Base-by-base conservation (phyloP, 2,113 vertebrate genomes). In the Chiloscyllium plagiosum region DNA sequence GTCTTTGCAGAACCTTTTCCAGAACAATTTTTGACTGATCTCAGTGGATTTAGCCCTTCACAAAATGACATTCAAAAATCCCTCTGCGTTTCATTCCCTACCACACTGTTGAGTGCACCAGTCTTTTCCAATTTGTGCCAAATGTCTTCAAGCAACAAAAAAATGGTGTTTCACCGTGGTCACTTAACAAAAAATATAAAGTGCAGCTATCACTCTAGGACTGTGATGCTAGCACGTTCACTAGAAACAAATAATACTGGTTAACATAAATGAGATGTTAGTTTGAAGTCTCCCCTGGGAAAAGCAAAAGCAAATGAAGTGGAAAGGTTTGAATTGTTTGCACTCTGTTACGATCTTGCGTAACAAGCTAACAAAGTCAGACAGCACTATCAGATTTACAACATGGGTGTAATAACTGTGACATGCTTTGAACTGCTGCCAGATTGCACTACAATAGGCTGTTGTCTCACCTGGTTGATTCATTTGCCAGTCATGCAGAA, bases 391-490 rank as follows among this genome's bases (percentile, higher is more conserved):
- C 94, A 72, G 94, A 95, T 95, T 95, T 95, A 95, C 94, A 52
- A 72, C 94, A 95, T 95, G 42, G n/a, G 90, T 93, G 90, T 68
- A 93, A 68, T 72, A 95, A 95, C 69, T 70, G 42, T 72, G 94
- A 72, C 69, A 95, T 95, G 69, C 94, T 95, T 95, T 95, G 94
- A 95, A 95, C 68, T 95, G 94, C 69, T 76, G 94, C 94, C 69
- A 95, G 50, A 95, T 50, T 26, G 22, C 68, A 76, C 94, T 33
- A 95, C 94, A 76, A 76, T 76, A 95, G 94, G 94, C 94, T 76
- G 94, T 95, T 95, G 94, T 95, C 94, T 95, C 94, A 95, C 94
- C 94, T 95, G 94, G 94, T 69, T 95, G 94, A 70, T 50, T 95
- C 68, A 95, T 72, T 95, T 76, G 13, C 68, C 69, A 95, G 94